Conservation (phyloP, 2,113 vertebrate genomes). For the Gopherus flavomarginatus region DNA sequence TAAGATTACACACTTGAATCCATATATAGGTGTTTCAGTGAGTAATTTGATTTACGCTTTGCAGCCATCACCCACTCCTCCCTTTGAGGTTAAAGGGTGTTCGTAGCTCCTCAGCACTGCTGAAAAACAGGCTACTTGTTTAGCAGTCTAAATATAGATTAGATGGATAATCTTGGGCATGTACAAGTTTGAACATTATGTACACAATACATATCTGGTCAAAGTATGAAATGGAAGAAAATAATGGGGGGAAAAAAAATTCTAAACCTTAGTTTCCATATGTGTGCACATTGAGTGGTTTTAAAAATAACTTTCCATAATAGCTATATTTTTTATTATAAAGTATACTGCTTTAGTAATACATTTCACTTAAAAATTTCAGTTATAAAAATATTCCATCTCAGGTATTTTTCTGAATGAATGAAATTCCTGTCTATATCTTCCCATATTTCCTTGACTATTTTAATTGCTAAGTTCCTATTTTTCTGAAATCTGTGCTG, state of each 20-base stretch:
- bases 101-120: not conserved
- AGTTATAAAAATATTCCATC: not conserved
- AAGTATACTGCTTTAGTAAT: not conserved
- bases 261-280: not conserved
- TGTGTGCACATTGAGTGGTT: not conserved
- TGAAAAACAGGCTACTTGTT: accelerated
- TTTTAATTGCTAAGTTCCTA: no score
- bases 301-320: not conserved
- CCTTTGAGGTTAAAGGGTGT: not conserved
- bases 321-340: not conserved
- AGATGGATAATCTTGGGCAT: not conserved
- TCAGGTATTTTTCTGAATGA: not conserved
- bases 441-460: not conserved
- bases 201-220: not conserved
- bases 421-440: not conserved
- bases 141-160: not conserved
- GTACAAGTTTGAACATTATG: not conserved
- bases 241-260: not conserved
- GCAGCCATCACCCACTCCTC: not conserved
- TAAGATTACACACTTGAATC: not conserved
- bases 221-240: not conserved
- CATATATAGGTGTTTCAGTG: not conserved
- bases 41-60: not conserved
- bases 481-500: no score
- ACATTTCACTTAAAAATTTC: not conserved